phyloP scores from a whole-genome alignment of 2,797 vertebrate species.

The Parotocinclus haroldoi region DNA sequence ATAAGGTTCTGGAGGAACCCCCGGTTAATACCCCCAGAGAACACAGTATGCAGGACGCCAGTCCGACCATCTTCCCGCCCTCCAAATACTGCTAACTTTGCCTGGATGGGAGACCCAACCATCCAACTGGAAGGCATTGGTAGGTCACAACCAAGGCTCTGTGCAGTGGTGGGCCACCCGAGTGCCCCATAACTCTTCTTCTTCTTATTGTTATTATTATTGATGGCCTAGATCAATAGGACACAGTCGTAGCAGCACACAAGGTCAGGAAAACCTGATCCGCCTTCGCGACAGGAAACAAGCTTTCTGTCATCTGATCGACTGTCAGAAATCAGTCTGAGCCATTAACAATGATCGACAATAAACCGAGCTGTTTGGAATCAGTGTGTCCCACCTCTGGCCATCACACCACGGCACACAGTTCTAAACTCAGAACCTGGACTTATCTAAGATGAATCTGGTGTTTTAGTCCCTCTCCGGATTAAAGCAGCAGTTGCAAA shows the following conservation, averaged over 20 bases:
- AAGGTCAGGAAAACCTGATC: not conserved
- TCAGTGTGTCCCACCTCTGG: conserved; percentile 2
- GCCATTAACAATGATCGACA: conserved; percentile 44
- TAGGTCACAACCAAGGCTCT: too few relatives aligned
- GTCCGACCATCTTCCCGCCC: too few relatives aligned
- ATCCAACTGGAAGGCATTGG: too few relatives aligned
- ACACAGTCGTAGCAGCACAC: not conserved
- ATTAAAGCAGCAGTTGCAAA: too few relatives aligned
- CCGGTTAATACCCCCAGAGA: too few relatives aligned
- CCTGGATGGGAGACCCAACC: too few relatives aligned
- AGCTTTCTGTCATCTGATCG: not conserved
- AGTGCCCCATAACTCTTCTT: too few relatives aligned
- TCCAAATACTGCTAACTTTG: too few relatives aligned
- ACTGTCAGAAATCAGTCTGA: conserved; percentile 19
- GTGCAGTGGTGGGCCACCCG: too few relatives aligned
- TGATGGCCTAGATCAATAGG: not conserved
- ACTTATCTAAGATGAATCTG: not conserved
- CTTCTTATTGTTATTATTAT: not conserved
- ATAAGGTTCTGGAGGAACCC: too few relatives aligned
- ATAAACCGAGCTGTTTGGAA: conserved; percentile 27
- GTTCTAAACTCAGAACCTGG: not conserved
- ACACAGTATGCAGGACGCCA: too few relatives aligned
- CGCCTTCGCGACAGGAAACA: not conserved
- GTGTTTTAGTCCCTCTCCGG: too few relatives aligned
- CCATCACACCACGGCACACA: not conserved